Percentiles rank a stretch among this genome's conserved stretches.
These are phyloP conservation scores for Knipowitschia caucasica DNA, from an alignment of 2,797 vertebrate genomes.

Conservation along the genomic window DNA sequence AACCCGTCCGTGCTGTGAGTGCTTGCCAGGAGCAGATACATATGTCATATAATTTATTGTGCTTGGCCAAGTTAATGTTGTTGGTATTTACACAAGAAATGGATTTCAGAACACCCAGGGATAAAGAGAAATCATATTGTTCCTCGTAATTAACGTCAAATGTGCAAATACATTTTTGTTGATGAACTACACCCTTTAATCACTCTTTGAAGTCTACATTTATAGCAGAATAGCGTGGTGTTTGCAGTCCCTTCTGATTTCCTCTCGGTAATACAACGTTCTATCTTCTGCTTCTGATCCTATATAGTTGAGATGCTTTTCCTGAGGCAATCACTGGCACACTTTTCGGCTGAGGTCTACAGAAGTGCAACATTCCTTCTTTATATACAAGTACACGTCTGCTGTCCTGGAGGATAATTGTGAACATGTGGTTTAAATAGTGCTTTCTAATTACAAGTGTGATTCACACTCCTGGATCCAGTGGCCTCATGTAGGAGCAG, in stretches of 20 bases:
- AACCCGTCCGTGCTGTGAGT: constrained; percentile 17
- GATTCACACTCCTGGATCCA: constrained; percentile 70
- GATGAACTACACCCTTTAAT: constrained; percentile 23
- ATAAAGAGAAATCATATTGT: constrained; percentile 20
- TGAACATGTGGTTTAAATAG: constrained; percentile 63
- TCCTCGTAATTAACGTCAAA: constrained; percentile 16
- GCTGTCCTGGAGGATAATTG: constrained; percentile 59
- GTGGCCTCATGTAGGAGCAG: constrained; percentile 27
- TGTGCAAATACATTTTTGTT: background rate
- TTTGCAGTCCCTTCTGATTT: background rate
- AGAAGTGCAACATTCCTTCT: constrained; percentile 31
- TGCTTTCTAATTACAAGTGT: constrained; percentile 62
- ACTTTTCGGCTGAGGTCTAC: constrained; percentile 19
- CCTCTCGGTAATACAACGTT: too few species aligned
- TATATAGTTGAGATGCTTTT: background rate
- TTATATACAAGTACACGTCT: constrained; percentile 23
- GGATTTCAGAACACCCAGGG: constrained; percentile 19
- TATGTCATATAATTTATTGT: constrained; percentile 23
- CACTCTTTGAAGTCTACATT: constrained; percentile 16
- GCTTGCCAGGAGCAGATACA: constrained; percentile 18
- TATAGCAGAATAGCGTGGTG: background rate
- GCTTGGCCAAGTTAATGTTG: constrained; percentile 18
- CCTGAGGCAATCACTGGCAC: constrained; percentile 10
- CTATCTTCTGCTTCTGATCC: background rate
- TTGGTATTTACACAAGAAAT: constrained; percentile 34